These are phyloP conservation scores for Caloenas nicobarica DNA, from an alignment of 2,113 vertebrate species.

Conservation along the genomic window DNA sequence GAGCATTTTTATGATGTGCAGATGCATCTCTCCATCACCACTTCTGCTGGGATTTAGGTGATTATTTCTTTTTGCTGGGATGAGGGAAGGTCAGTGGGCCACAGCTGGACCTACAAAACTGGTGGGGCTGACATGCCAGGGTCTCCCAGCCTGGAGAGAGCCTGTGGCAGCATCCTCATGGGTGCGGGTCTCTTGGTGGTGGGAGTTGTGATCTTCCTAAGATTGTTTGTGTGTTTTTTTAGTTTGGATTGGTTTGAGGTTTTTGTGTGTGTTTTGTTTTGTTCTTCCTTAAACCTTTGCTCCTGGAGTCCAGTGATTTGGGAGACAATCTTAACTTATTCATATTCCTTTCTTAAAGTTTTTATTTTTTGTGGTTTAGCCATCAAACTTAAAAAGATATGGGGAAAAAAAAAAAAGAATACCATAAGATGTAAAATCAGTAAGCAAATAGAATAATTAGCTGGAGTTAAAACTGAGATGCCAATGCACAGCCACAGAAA, in stretches of 20 bases:
- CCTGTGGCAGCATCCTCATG: no score
- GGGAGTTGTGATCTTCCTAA: background rate
- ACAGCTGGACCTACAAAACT: accelerated
- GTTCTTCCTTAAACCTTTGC: background rate
- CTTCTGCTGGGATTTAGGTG: background rate
- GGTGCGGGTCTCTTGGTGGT: accelerated
- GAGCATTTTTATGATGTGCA: background rate
- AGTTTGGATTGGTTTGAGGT: background rate
- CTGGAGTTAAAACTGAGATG: background rate
- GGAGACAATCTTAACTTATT: background rate
- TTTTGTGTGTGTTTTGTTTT: background rate
- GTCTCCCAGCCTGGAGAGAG: background rate
- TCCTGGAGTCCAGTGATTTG: background rate
- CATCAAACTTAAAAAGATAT: background rate
- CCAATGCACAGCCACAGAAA: background rate
- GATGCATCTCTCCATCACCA: background rate
- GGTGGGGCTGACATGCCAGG: background rate
- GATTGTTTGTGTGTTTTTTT: no score
- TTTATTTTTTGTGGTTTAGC: background rate
- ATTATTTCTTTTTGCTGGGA: background rate
- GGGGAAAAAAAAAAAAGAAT: background rate
- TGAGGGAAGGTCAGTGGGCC: background rate
- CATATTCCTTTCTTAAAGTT: background rate
- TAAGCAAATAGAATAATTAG: background rate
- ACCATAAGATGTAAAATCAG: background rate